phyloP scores from a whole-genome alignment of 1,140 invertebrate species.

The Cydia strobilella region DNA sequence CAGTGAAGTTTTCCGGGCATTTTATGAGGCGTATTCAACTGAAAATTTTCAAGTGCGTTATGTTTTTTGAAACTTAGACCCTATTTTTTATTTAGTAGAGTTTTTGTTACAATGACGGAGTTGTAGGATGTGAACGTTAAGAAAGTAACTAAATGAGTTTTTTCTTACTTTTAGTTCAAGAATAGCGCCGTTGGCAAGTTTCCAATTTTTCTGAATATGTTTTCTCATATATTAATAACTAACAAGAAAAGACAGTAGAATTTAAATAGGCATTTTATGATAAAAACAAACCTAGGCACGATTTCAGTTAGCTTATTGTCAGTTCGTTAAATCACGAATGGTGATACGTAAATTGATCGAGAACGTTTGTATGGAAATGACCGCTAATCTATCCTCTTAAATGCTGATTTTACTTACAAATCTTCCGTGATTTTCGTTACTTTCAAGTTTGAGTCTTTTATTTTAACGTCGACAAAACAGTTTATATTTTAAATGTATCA shows the following conservation, averaged over 20 bases:
- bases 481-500: too few relatives aligned
- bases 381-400: too few relatives aligned
- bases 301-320: too few relatives aligned
- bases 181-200: background rate
- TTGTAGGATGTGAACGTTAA: background rate
- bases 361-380: too few relatives aligned
- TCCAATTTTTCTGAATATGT: background rate
- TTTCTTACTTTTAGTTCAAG: background rate
- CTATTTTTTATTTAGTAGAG: background rate
- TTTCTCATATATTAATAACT: background rate
- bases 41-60: background rate
- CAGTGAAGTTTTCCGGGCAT: conserved; percentile 18
- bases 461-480: too few relatives aligned
- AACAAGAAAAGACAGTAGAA: background rate
- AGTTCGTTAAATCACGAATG: too few relatives aligned
- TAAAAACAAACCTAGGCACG: background rate
- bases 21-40: conserved; percentile 17
- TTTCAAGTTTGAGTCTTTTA: too few relatives aligned
- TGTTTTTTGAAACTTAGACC: background rate
- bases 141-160: background rate
- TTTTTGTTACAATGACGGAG: background rate
- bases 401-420: too few relatives aligned
- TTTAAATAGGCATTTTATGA: background rate
- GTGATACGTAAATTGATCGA: too few relatives aligned
- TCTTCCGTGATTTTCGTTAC: too few relatives aligned